Base-by-base conservation (phyloP, 30 jellyfish, hydroid and myxozoan genomes). In the Aurelia aurita region DNA sequence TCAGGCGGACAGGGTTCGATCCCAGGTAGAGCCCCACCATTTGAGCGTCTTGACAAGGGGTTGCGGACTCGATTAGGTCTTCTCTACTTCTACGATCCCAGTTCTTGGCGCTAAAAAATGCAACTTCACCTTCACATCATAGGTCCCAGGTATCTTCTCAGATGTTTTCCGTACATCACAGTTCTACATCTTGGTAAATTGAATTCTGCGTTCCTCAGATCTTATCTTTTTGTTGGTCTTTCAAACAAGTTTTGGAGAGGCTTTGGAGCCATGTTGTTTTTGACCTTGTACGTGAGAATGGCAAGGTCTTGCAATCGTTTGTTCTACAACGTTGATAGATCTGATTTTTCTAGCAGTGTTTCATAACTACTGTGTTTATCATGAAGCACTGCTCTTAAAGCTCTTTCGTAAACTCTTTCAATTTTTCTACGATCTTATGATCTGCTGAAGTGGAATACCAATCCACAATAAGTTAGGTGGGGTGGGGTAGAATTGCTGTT, bases 401-500 rank as follows among this genome's bases (percentile, higher is more conserved):
- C 74, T 58, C 60, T 58, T 58, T 34, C 89, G 57, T 58, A 80
- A 25, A 77, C 79, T 77, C 79, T 58, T 81, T 51, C 84, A 19
- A 49, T 77, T 53, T 81, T 78, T 34, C 89, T 27, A 19, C 69
- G 39, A 65, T 47, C 77, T 65, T 86, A 55, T 68, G 69, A 25
- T 31, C 77, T 81, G 69, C 85, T 65, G 68, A 81, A 32, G 45
- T 66, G 77, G 0, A 66, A 65, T 14, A 82, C 80, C 72, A 66
- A 16, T 43, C 80, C 74, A 27, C 86, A 57, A 55, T 82, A 69
- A n/a, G 93, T 57, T 34, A 82, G 43, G 62, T 82, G 65, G 5
- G 27, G 27, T 54, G 31, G 51, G 78, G 79, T 27, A 82, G 57
- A 21, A 82, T 69, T 34, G 73, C 69, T n/a, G 73, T 82, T 53